Evolutionary conservation across 30 jellyfish, hydroid and myxozoan species (phyloP), one percentile per base, ranked within the genome.

Genomic region (Aurelia sp.): DNA sequence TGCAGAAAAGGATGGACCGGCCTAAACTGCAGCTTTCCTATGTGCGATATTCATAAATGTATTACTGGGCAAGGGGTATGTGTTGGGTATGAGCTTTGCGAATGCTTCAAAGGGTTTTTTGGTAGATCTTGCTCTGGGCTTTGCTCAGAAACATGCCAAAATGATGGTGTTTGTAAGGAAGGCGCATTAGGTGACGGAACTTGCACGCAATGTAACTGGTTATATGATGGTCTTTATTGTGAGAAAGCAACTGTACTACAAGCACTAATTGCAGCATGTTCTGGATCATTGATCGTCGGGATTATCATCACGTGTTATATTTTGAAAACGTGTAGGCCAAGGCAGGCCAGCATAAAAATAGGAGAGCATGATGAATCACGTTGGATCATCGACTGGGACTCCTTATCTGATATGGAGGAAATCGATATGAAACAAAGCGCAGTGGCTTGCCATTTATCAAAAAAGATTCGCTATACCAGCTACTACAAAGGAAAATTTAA

Each of bases 171-270:
- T 12, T 92, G 98, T 66, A 82, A 82, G 50, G 97, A 67, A 1
- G 98, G 98, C 66, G 74, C 89, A 55, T 40, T 67, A 6, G 98
- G 98, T 0, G 96, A 86, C 53, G 98, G 98, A 13, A 57, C 77
- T 3, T 92, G 98, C 74, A 20, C 12, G 37, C 21, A 11, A 18
- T 92, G 98, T 69, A 74, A 86, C 41, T 92, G 98, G 98, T 57
- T 81, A 74, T 87, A 92, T 66, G 90, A 65, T 21, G 97, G 97
- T 5, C 66, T 9, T 10, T 62, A 62, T 61, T 90, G 98, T 78
- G 78, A 87, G 47, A 75, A 69, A 33, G 79, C 96, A 3, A 62
- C 91, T 5, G 91, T 92, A 2, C 76, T 86, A 50, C 70, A 82
- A 27, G 97, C 91, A 9, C 53, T 92, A n/a, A 78, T 86, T 13